A percentile compares a stretch with the other conserved stretches of the same genome.
phyloP scores from a whole-genome alignment of 2,888 invertebrate species.

The Mythimna ferrago region DNA sequence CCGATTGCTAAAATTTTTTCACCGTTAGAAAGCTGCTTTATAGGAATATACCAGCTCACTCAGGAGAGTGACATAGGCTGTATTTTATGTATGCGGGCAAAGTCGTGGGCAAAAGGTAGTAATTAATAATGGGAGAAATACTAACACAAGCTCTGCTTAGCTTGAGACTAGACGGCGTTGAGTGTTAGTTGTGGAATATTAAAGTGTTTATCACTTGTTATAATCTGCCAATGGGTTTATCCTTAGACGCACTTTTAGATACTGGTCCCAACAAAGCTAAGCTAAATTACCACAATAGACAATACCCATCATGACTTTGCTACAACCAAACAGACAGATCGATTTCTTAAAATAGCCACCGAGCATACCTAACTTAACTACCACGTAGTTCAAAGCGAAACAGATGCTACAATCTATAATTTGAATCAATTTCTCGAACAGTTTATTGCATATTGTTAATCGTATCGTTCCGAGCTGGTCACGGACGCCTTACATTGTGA shows the following conservation, averaged over 20 bases:
- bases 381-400: constrained; percentile 32
- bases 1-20: too few relatives aligned
- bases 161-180: too few relatives aligned
- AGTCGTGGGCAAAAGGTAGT: too few relatives aligned
- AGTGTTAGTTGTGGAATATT: too few relatives aligned
- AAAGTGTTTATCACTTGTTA: too few relatives aligned
- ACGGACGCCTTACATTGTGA: constrained; percentile 49
- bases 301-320: constrained; percentile 3
- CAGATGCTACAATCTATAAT: constrained; percentile 61
- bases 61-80: too few relatives aligned
- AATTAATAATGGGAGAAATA: too few relatives aligned
- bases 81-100: too few relatives aligned
- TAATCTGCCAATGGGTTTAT: too few relatives aligned
- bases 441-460: constrained; percentile 67
- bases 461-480: constrained; percentile 50
- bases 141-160: too few relatives aligned
- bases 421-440: constrained; percentile 62
- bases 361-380: constrained; percentile 1
- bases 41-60: too few relatives aligned
- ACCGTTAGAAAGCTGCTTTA: too few relatives aligned
- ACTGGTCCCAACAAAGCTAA: neutral
- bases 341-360: neutral
- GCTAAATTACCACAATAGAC: neutral
- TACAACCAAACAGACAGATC: neutral
- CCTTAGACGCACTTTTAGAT: neutral